These are phyloP conservation scores for Agonopterix subpropinquella DNA, from an alignment of 2,888 invertebrate species.

Conservation along the genomic window DNA sequence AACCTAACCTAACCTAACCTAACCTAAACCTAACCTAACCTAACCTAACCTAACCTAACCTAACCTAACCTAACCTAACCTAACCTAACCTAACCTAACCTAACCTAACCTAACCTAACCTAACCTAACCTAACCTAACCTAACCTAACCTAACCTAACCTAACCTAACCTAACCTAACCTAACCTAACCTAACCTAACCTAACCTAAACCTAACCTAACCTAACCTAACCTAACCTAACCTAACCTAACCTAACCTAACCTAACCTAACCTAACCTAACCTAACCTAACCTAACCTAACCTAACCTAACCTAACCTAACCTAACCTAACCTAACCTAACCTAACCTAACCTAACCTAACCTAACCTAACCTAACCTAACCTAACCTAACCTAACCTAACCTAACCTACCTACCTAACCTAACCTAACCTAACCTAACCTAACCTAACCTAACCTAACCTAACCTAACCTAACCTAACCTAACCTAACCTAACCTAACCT, in stretches of 20 bases:
- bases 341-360: slow-evolving; percentile 8
- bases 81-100: slow-evolving; percentile 1
- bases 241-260: not conserved
- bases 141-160: slow-evolving; percentile 5
- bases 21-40: too few species aligned
- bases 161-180: slow-evolving; percentile 3
- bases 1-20: slow-evolving; percentile 18
- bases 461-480: slow-evolving; percentile 1
- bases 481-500: slow-evolving; percentile 11
- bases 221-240: not conserved
- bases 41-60: slow-evolving; percentile 18
- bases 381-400: slow-evolving; percentile 3
- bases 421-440: slow-evolving; percentile 5
- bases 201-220: too few species aligned
- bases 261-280: not conserved
- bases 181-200: slow-evolving; percentile 3
- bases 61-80: slow-evolving; percentile 8
- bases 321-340: slow-evolving; percentile 5
- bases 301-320: not conserved
- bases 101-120: slow-evolving; percentile 1
- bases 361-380: slow-evolving; percentile 7
- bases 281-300: not conserved
- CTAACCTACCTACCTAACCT: slow-evolving; percentile 3
- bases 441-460: slow-evolving; percentile 13
- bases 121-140: slow-evolving; percentile 5